These are phyloP conservation scores for Champsocephalus gunnari DNA, from an alignment of 2,797 vertebrate genomes.

Conservation along the genomic window DNA sequence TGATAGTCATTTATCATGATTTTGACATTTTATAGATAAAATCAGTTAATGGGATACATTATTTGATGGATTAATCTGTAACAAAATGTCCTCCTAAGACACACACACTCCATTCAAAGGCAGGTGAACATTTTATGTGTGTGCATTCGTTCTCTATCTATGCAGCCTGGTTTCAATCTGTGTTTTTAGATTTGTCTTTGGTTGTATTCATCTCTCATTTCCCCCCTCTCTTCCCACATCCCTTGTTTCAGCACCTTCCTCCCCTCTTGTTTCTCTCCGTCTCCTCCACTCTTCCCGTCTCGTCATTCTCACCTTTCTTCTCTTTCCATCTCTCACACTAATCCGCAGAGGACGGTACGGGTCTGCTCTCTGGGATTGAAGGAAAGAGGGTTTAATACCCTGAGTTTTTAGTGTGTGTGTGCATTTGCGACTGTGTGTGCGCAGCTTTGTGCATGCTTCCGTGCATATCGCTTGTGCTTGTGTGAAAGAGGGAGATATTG, in stretches of 20 bases:
- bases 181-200: background rate
- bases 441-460: slow-evolving; percentile 50
- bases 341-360: slow-evolving; percentile 55
- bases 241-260: slow-evolving; percentile 19
- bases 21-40: background rate
- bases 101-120: background rate
- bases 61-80: background rate
- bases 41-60: background rate
- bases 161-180: slow-evolving; percentile 12
- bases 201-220: slow-evolving; percentile 30
- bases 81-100: background rate
- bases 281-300: slow-evolving; percentile 43
- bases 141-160: background rate
- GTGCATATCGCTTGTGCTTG: slow-evolving; percentile 42
- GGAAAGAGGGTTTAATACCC: slow-evolving; percentile 66
- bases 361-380: slow-evolving; percentile 66
- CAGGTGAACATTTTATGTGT: background rate
- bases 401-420: slow-evolving; percentile 24
- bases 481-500: slow-evolving; percentile 72
- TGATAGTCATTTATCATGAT: background rate
- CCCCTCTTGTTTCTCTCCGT: slow-evolving; percentile 12
- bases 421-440: slow-evolving; percentile 22
- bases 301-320: slow-evolving; percentile 44
- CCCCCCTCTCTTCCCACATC: background rate
- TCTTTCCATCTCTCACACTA: slow-evolving; percentile 55